Conservation (phyloP, 2,113 vertebrate species). For the Urocitellus parryii region DNA sequence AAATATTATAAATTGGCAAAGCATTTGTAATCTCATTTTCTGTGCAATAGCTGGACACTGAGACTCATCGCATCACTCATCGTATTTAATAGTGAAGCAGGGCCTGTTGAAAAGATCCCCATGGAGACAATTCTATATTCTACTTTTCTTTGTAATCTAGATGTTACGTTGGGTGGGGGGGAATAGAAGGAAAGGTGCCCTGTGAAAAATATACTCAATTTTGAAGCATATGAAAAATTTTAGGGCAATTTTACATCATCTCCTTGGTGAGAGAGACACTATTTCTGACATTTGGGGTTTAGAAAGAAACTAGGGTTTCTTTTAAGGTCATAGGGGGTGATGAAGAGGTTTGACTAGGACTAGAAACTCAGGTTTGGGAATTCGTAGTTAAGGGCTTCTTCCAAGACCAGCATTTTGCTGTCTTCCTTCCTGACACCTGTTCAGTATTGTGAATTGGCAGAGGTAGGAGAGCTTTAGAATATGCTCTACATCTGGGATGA, state of each 20-base stretch:
- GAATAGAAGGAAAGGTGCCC: not conserved
- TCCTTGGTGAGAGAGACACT: not conserved
- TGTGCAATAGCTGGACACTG: not conserved
- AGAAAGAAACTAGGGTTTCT: slow-evolving; percentile 58
- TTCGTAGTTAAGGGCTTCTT: slow-evolving; percentile 5
- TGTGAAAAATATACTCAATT: slow-evolving; percentile 55
- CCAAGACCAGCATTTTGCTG: not conserved
- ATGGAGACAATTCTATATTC: not conserved
- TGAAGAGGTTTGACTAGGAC: slow-evolving; percentile 9
- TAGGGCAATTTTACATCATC: slow-evolving; percentile 20
- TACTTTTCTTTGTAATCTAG: slow-evolving; percentile 43
- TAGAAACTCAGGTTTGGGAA: slow-evolving; percentile 19
- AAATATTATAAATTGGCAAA: slow-evolving; percentile 38
- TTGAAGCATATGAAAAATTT: not conserved
- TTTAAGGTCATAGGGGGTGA: not conserved
- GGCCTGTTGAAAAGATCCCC: not conserved
- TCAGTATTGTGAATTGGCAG: not conserved
- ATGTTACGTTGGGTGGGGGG: not conserved
- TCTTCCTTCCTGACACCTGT: not conserved
- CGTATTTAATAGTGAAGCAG: slow-evolving; percentile 28
- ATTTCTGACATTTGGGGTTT: slow-evolving; percentile 34
- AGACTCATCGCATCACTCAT: not conserved
- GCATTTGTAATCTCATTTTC: slow-evolving; percentile 55
- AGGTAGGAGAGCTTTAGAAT: not conserved
- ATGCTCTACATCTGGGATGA: not conserved